These are phyloP conservation scores for Tetranychus piercei DNA, from an alignment of 2,888 invertebrate species.

Conservation along the genomic window DNA sequence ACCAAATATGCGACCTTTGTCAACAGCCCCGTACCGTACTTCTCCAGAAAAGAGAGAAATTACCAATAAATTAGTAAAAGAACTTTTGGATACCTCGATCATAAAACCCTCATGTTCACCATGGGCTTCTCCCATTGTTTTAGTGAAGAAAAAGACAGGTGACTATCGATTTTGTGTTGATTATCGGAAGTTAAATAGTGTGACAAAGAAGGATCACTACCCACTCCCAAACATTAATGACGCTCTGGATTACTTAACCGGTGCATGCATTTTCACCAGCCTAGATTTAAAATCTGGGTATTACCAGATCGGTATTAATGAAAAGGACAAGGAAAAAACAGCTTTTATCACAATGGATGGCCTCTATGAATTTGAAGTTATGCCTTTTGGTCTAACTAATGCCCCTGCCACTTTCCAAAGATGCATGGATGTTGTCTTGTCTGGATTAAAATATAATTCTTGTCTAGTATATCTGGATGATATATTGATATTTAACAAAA, in stretches of 20 bases:
- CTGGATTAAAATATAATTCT: slow-evolving; percentile 24
- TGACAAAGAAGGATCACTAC: slow-evolving; percentile 23
- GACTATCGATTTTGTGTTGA: no score
- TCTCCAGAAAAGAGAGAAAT: neutral
- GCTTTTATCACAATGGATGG: slow-evolving; percentile 26
- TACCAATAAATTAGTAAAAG: neutral
- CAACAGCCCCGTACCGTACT: neutral
- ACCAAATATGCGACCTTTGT: neutral
- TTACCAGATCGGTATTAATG: slow-evolving; percentile 25
- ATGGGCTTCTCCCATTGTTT: neutral
- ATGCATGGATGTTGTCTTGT: slow-evolving; percentile 24
- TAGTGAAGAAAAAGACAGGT: slow-evolving; percentile 9
- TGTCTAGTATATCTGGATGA: slow-evolving; percentile 27
- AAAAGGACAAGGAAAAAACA: slow-evolving; percentile 25
- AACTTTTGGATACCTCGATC: neutral
- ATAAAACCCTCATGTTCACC: neutral
- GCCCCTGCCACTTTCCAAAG: slow-evolving; percentile 26
- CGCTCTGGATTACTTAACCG: slow-evolving; percentile 23
- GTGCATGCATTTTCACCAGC: slow-evolving; percentile 22
- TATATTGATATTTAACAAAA: slow-evolving; percentile 22
- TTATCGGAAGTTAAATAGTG: neutral
- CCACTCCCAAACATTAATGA: slow-evolving; percentile 27
- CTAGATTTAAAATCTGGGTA: slow-evolving; percentile 27
- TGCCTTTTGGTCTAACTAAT: slow-evolving; percentile 26
- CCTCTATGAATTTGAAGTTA: slow-evolving; percentile 23